These are phyloP conservation scores for Numida meleagris DNA, from an alignment of 2,113 vertebrate species.

Conservation along the genomic window DNA sequence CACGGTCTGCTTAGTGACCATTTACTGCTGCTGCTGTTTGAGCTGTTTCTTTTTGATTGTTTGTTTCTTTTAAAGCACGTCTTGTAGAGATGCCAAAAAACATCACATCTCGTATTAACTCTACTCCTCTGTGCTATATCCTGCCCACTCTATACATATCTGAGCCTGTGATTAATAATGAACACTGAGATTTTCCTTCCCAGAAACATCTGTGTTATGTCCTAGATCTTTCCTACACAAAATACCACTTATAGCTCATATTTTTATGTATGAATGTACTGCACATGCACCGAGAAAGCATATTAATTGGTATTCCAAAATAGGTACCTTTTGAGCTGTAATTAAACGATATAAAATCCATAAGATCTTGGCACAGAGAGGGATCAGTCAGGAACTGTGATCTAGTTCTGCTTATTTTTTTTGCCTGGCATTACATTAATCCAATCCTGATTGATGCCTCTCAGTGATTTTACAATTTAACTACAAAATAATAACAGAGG, in stretches of 20 bases:
- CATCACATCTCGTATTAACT: neutral
- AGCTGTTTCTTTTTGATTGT: neutral
- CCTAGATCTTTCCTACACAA: neutral
- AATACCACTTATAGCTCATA: neutral
- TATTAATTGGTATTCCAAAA: neutral
- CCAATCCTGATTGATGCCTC: neutral
- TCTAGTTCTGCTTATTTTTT: neutral
- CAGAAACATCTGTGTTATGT: constrained; percentile 26
- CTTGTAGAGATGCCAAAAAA: neutral
- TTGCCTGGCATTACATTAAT: constrained; percentile 7
- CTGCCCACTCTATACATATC: neutral
- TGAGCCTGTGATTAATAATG: neutral
- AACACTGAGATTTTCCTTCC: neutral
- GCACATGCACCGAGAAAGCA: neutral
- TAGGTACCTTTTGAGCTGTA: neutral
- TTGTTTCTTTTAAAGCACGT: neutral
- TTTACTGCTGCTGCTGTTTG: neutral
- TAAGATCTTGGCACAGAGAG: neutral
- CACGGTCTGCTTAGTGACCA: neutral
- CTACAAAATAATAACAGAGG: constrained; percentile 1
- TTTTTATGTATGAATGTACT: constrained; percentile 18
- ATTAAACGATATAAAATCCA: neutral
- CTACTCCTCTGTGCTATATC: neutral
- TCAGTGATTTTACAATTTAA: neutral
- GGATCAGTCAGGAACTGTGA: neutral